Evolutionary conservation across 2,113 vertebrate species (phyloP).

Genomic region (Parus major): DNA sequence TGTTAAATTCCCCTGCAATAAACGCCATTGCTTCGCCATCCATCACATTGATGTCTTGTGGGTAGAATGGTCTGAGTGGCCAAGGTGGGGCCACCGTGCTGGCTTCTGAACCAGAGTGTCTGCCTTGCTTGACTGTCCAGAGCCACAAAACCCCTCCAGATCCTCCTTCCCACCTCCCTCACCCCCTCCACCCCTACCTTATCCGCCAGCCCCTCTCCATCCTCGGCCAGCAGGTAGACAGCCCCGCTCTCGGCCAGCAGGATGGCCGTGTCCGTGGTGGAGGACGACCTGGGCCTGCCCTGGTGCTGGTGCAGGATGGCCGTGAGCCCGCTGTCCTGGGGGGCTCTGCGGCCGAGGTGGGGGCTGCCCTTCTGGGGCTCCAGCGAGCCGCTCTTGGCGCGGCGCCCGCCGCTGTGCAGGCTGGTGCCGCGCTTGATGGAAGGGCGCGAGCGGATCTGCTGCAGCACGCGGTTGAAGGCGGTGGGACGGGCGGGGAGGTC

Average conservation of each 20-base stretch:
- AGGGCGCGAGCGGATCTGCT: conserved; percentile 84
- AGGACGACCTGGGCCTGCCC: conserved; percentile 81
- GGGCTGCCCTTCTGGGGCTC: conserved; percentile 81
- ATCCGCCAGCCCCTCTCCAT: conserved; percentile 71
- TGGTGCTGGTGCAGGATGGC: conserved; percentile 84
- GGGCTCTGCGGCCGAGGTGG: conserved; percentile 73
- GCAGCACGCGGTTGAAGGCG: conserved; percentile 85
- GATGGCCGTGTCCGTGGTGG: conserved; percentile 81
- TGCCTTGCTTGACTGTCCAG: background rate
- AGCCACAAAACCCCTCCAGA: too few species aligned
- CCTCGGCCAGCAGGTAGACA: conserved; percentile 72
- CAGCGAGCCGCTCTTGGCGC: conserved; percentile 76
- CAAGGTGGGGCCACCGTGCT: too few species aligned
- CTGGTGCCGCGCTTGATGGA: conserved; percentile 83
- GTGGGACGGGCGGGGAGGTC: conserved; percentile 83
- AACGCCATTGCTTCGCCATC: too few species aligned
- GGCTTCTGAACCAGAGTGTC: too few species aligned
- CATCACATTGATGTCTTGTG: too few species aligned
- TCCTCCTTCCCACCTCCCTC: background rate
- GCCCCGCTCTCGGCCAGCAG: conserved; percentile 70
- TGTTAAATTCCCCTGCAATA: too few species aligned
- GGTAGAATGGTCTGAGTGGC: too few species aligned
- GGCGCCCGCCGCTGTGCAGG: conserved; percentile 75
- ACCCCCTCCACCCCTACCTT: conserved; percentile 62
- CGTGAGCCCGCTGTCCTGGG: conserved; percentile 80